Base-by-base conservation (phyloP, 2,113 vertebrate genomes). In the Sturnus vulgaris region DNA sequence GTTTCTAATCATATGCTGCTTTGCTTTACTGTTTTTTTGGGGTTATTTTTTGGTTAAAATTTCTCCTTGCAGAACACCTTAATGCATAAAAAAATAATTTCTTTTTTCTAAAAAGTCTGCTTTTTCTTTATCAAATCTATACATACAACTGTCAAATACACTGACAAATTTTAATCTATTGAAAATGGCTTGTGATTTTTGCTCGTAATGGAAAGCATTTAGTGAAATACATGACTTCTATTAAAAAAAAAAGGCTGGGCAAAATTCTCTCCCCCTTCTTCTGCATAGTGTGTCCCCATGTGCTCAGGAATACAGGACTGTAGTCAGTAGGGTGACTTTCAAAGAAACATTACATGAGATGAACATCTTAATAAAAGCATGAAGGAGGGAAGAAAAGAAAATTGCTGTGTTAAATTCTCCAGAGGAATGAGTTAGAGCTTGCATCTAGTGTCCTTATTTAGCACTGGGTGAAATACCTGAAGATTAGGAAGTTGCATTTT, bases 211-310 rank as follows among this genome's bases (percentile, higher is more conserved):
- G 11, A 14, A 55, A 50, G 2, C 2, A 17, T 49, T 70, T 78
- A 20, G 12, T 64, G 15, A 88, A 82, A 75, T 42, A 15, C 2
- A 27, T 16, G 40, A 17, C 5, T 53, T 69, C n/a, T n/a, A n/a
- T n/a, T n/a, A n/a, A 63, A 28, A 4, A 10, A 15, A 37, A 44
- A 56, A 55, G 13, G 0, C 2, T 44, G 11, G 11, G 11, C 3
- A 44, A 15, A 84, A 57, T 35, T 13, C 3, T 40, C 5, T 31
- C 4, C 3, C 5, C 25, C 10, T 49, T 47, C 15, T 89, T 19
- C 20, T 81, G 24, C 16, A 35, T 9, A 30, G 7, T 2, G 14
- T 14, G 5, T 40, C 17, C 11, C 7, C 12, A 71, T 20, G 25
- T 65, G 16, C 13, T 73, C n/a, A 57, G 28, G 4, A 75, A 82